Conservation (phyloP, 2,797 vertebrate genomes). For the Pseudochirops corinnae region DNA sequence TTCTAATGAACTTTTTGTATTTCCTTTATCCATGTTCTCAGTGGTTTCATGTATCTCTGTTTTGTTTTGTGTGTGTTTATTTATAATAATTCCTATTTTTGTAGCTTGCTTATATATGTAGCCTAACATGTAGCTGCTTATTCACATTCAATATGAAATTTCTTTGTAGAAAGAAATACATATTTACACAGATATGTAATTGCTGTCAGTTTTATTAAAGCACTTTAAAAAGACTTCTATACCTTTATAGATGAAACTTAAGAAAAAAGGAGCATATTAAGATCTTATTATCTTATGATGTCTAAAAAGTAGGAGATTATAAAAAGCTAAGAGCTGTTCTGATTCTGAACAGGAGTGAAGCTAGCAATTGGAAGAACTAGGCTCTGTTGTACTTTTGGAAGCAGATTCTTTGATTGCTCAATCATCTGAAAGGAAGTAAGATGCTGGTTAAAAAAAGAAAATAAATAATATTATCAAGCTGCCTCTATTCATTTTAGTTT, state of each 20-base stretch:
- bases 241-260: constrained; percentile 61
- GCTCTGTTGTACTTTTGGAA: neutral
- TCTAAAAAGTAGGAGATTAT: constrained; percentile 1
- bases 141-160: constrained; percentile 42
- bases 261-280: constrained; percentile 44
- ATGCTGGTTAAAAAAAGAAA: constrained; percentile 25
- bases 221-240: constrained; percentile 51
- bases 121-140: constrained; percentile 35
- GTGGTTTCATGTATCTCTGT: constrained; percentile 70
- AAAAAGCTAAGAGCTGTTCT: constrained; percentile 14
- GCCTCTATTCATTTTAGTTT: neutral
- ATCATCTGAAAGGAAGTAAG: constrained; percentile 28
- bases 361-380: neutral
- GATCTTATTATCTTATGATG: neutral
- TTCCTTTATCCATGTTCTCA: constrained; percentile 29
- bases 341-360: constrained; percentile 39
- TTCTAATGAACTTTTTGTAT: neutral
- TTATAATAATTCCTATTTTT: constrained; percentile 14
- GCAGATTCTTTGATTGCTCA: neutral
- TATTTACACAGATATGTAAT: constrained; percentile 63
- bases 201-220: constrained; percentile 72
- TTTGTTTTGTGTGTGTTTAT: constrained; percentile 49
- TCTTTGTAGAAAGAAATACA: constrained; percentile 63
- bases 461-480: constrained; percentile 4
- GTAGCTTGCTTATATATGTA: neutral